Percentiles rank a stretch among this genome's conserved stretches.
These are phyloP conservation scores for Ostrea denselamellosa DNA, from an alignment of 1,140 invertebrate genomes.

Conservation along the genomic window DNA sequence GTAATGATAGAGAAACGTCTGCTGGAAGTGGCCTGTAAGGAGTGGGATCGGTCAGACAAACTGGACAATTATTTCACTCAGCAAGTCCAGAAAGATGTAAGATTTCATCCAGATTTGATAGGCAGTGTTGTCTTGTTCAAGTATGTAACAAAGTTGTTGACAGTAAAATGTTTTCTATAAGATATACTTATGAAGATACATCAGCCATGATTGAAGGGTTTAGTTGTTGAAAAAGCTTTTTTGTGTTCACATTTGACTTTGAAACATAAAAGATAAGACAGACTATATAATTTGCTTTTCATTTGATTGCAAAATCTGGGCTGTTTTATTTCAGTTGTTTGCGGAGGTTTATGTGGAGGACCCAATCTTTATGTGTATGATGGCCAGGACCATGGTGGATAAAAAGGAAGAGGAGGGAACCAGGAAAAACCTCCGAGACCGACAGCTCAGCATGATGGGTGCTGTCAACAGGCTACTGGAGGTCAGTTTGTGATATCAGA, in stretches of 20 bases:
- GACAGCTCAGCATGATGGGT: constrained; percentile 68
- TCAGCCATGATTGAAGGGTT: no score
- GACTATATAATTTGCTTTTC: neutral
- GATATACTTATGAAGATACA: no score
- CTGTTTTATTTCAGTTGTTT: constrained; percentile 72
- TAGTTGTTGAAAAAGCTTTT: no score
- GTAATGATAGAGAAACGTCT: constrained; percentile 75
- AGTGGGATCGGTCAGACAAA: constrained; percentile 72
- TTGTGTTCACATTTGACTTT: no score
- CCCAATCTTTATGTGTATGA: constrained; percentile 74
- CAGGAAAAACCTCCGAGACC: constrained; percentile 68
- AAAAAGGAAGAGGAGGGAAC: constrained; percentile 64
- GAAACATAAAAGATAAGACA: neutral
- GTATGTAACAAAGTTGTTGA: no score
- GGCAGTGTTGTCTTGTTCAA: no score
- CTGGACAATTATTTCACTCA: constrained; percentile 70
- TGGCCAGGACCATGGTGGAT: constrained; percentile 66
- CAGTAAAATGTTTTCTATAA: no score
- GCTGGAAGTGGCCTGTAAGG: constrained; percentile 70
- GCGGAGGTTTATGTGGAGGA: constrained; percentile 75
- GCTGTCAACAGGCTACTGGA: constrained; percentile 70
- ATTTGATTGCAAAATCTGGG: neutral
- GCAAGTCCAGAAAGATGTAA: constrained; percentile 77
- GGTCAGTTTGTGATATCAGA: constrained; percentile 49
- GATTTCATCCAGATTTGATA: constrained; percentile 20